phyloP scores from a whole-genome alignment of 1,140 invertebrate genomes.

The Drepana arcuata region DNA sequence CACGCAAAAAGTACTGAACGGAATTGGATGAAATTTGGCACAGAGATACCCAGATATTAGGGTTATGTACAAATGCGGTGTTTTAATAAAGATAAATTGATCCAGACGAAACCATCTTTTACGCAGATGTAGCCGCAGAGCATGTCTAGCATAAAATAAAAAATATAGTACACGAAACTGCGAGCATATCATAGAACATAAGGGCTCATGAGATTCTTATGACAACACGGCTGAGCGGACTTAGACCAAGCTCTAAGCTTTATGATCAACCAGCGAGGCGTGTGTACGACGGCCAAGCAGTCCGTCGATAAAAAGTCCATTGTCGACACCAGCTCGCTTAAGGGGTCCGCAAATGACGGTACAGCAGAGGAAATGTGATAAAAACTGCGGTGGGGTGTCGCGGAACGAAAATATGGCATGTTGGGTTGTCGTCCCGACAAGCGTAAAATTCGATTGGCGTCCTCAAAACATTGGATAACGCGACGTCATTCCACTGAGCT shows the following conservation, averaged over 20 bases:
- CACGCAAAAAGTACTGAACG: not conserved
- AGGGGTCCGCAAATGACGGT: constrained; percentile 42
- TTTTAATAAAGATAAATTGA: too few relatives aligned
- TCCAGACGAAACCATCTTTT: too few relatives aligned
- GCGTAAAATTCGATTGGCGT: constrained; percentile 35
- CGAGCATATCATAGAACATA: constrained; percentile 20
- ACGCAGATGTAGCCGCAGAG: not conserved
- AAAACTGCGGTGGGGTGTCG: constrained; percentile 28
- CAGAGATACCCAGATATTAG: not conserved
- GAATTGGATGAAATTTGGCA: not conserved
- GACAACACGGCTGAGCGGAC: constrained; percentile 23
- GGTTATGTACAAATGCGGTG: not conserved
- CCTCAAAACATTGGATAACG: not conserved
- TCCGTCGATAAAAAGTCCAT: constrained; percentile 49
- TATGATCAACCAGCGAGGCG: constrained; percentile 40
- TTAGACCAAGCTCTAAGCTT: constrained; percentile 19
- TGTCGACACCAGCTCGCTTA: constrained; percentile 35
- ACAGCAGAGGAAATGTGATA: constrained; percentile 38
- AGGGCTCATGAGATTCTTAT: constrained; percentile 20
- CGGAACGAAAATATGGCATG: constrained; percentile 24
- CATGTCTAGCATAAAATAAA: not conserved
- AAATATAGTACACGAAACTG: constrained; percentile 1
- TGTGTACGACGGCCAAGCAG: constrained; percentile 32
- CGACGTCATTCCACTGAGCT: not conserved
- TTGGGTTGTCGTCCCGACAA: constrained; percentile 24